Evolutionary conservation across 2,113 vertebrate genomes (phyloP).

Genomic region (Theristicus caerulescens): DNA sequence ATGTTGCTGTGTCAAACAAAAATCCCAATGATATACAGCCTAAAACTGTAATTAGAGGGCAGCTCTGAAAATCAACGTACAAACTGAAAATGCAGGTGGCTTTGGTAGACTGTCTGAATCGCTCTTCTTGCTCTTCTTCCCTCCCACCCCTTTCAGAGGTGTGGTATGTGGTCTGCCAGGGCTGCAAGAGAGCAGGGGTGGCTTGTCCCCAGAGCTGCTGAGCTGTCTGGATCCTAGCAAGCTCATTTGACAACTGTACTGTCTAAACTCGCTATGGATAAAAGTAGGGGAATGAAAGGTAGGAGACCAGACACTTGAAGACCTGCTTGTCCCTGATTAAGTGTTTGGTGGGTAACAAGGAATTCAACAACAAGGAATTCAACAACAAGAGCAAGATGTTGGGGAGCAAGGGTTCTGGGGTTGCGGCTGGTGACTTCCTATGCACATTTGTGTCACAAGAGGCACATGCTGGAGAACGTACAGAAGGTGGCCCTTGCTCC

Average conservation of each 20-base stretch:
- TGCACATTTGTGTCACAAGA: not conserved
- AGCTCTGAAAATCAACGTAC: not conserved
- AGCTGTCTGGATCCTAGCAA: not conserved
- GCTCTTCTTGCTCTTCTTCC: not conserved
- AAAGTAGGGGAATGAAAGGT: not conserved
- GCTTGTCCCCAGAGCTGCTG: not conserved
- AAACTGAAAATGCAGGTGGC: not conserved
- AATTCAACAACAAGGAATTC: not conserved
- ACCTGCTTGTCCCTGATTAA: not conserved
- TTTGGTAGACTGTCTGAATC: not conserved
- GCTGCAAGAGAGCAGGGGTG: not conserved
- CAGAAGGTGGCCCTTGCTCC: not conserved
- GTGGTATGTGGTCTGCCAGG: not conserved
- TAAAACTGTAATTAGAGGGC: not conserved
- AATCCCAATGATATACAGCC: not conserved
- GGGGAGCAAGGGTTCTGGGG: not conserved
- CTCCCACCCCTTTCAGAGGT: not conserved
- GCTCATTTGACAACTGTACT: not conserved
- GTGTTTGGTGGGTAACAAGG: not conserved
- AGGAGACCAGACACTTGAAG: not conserved
- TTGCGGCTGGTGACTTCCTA: not conserved
- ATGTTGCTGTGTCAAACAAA: not conserved
- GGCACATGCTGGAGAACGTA: fast-evolving
- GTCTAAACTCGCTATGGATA: not conserved
- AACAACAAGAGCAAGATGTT: not conserved